Evolutionary conservation across 2,797 vertebrate genomes (phyloP), one percentile per base, ranked within the genome.

Genomic region (Euthynnus affinis): DNA sequence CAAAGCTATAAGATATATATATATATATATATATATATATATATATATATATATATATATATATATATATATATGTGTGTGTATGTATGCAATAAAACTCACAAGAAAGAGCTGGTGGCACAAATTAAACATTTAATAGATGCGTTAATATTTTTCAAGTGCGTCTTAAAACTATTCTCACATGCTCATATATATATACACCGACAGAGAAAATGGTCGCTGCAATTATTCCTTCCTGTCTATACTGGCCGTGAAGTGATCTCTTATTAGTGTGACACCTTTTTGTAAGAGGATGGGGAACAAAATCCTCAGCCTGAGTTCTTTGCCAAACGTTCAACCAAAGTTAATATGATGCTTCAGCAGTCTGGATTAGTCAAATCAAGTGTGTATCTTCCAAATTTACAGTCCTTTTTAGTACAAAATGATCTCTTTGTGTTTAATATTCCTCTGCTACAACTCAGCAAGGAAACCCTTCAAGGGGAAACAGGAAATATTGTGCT

Each of bases 371-470:
- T 27, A 18, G 53, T 61, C 27, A 12, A 51, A 60, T 42, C 12
- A 55, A 52, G 17, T 70, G n/a, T 58, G n/a, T 34, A 44, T 58
- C 23, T 64, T 69, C n/a, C 18, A 59, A 14, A 40, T 2, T 25
- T 59, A 46, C 2, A n/a, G 22, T 27, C 58, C 25, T 44, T n/a
- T n/a, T 18, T 42, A 5, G 3, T 22, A 14, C 52, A 64, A 63
- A 76, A 69, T 69, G n/a, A 37, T 44, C 55, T 62, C 20, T 37
- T 37, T 71, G 42, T 78, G 12, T 55, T 55, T 29, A 42, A 15
- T 17, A 25, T 55, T 7, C 32, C 17, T 61, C 9, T 81, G 51
- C 49, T 63, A 2, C 56, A 32, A 32, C 29, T 32, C 23, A 37
- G 25, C 52, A 72, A 52, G 12, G 32, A 76, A 44, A 32, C 51